Base-by-base conservation (phyloP, 2,888 invertebrate species). In the Agriopis aurantiaria region DNA sequence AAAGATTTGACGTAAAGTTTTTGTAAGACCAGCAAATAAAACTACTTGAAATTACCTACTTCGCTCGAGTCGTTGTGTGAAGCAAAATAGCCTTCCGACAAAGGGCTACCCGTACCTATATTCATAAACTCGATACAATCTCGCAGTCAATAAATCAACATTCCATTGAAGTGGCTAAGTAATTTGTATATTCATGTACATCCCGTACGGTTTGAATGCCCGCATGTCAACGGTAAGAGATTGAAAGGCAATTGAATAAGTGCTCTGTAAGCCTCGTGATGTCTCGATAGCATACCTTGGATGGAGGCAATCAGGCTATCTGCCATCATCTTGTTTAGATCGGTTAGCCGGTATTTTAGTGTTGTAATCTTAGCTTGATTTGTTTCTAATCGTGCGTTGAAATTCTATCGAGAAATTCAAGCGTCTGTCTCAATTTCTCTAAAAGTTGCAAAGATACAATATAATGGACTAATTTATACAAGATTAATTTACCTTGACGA, bases 111-210 rank as follows among this genome's bases (percentile, higher is more conserved):
- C 45, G 45, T 62, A 55, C 41, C 45, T 52, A 64, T 40, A 65
- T 55, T 63, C 52, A 58, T 55, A 53, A 51, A 56, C 53, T 53
- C 45, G 59, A 49, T 51, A 65, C 68, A 64, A 69, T 71, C 60
- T 64, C 55, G 72, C 69, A 72, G 69, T 71, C 77, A 79, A 85
- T 85, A 86, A 85, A 85, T 86, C 84, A 80, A 79, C 77, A 73
- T 81, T 80, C 78, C 76, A 78, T 79, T 80, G 80, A 77, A 83
- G 77, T 79, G 79, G 78, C 81, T 77, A 84, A 86, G 82, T 84
- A 83, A 85, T 86, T 85, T 87, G 85, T 87, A 82, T 85, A 84
- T 84, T 83, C 82, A 79, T 79, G 75, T 77, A 71, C 76, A 74
- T 75, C 81, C 79, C 79, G 85, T 83, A 86, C 83, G 82, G 82